Evolutionary conservation across 2,888 invertebrate species (phyloP), one percentile per base, ranked within the genome.

Genomic region (Chrysina gloriosa): DNA sequence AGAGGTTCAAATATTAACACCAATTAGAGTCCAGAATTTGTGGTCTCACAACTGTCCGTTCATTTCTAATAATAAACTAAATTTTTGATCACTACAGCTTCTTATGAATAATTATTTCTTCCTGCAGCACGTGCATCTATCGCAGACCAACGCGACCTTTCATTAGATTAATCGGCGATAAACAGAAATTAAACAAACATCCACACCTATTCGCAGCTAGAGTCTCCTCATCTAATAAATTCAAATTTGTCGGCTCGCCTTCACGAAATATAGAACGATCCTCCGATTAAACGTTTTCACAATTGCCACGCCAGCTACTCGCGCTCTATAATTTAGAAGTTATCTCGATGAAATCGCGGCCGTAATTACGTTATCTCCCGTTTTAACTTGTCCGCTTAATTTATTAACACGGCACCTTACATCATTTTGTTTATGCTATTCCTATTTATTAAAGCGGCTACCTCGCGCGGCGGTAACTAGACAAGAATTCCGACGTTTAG

Each of bases 321-420:
- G 21, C n/a, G 5, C 29, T 42, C 21, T 27, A 58, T 58, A 58
- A 58, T 39, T 58, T 39, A 61, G 19, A 27, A 42, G 14, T 45
- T 61, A 61, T 61, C 58, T 42, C 29, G 25, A 61, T 27, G 23
- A 61, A 61, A 61, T 61, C 58, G 25, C 58, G 9, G n/a, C 19
- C 19, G 29, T 61, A 61, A 61, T 61, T 61, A 61, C 45, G 23
- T 42, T 61, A 61, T 61, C 42, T 42, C 42, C 27, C 14, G 23
- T 42, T 61, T 25, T 27, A 61, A 27, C 45, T 61, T 42, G 39
- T 19, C 58, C 42, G 58, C 25, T 27, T 61, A 29, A 61, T 61
- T 61, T 61, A 61, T 61, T 61, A 61, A 42, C 58, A 42, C 31
- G 2, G 25, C 1, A 16, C 29, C 42, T 61, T 61, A 29, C 58